phyloP scores from a whole-genome alignment of 2,888 invertebrate genomes.

The Labia minor region DNA sequence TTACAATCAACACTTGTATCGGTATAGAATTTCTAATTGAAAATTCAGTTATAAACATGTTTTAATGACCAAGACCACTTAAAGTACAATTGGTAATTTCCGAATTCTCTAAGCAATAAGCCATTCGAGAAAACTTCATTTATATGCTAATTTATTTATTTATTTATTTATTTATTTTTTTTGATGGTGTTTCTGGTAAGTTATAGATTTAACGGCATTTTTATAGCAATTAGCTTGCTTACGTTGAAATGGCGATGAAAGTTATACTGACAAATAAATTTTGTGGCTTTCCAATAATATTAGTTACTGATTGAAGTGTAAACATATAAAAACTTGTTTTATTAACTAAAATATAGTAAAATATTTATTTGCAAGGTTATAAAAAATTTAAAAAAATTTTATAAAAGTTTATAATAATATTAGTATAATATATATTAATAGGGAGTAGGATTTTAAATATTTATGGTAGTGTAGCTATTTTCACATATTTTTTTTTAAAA shows the following conservation, averaged over 20 bases:
- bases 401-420: too few species aligned
- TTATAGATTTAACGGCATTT: slow-evolving; percentile 4
- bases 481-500: too few species aligned
- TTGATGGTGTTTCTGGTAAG: neutral
- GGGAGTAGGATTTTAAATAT: too few species aligned
- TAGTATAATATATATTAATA: too few species aligned
- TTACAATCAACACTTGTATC: neutral
- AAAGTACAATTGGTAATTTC: neutral
- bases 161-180: too few species aligned
- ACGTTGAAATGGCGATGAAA: neutral
- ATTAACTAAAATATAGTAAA: too few species aligned
- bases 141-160: neutral
- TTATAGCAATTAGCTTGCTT: slow-evolving; percentile 1
- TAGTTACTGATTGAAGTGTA: neutral
- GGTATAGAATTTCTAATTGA: neutral
- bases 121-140: slow-evolving; percentile 7
- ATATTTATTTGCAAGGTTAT: too few species aligned
- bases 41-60: neutral
- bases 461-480: too few species aligned
- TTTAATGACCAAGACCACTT: neutral
- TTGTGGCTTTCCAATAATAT: neutral
- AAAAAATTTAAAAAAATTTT: too few species aligned
- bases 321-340: too few species aligned
- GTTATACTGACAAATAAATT: neutral
- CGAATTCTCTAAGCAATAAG: neutral